A percentile compares a stretch with the other conserved stretches of the same genome.
These are phyloP conservation scores for Lateolabrax maculatus DNA, from an alignment of 2,797 vertebrate genomes.

Conservation along the genomic window DNA sequence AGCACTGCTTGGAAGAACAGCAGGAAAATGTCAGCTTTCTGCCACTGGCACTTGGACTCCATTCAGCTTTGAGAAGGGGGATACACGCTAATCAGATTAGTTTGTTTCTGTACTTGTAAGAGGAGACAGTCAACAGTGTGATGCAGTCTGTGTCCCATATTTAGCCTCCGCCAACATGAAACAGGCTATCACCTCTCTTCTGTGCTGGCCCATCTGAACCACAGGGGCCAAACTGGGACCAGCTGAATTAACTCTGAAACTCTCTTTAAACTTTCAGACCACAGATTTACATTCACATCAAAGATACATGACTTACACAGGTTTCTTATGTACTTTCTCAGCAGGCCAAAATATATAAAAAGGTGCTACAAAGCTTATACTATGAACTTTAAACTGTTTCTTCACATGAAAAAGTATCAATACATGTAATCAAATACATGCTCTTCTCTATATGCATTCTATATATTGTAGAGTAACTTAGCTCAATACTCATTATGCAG, in stretches of 20 bases:
- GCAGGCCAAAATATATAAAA: too few species aligned
- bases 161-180: slow-evolving; percentile 53
- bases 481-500: neutral
- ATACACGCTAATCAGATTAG: slow-evolving; percentile 74
- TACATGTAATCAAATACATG: too few species aligned
- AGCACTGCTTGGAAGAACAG: slow-evolving; percentile 32
- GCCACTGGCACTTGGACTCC: slow-evolving; percentile 52
- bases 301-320: neutral
- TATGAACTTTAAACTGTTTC: too few species aligned
- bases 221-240: neutral
- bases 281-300: neutral
- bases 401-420: too few species aligned
- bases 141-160: slow-evolving; percentile 49
- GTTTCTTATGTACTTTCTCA: neutral
- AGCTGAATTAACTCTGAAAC: neutral
- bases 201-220: slow-evolving; percentile 15
- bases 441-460: neutral
- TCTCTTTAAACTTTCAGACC: too few species aligned
- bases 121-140: slow-evolving; percentile 53
- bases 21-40: slow-evolving; percentile 43
- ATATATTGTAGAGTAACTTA: too few species aligned
- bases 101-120: slow-evolving; percentile 70
- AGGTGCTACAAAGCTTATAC: neutral
- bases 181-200: slow-evolving; percentile 25
- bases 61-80: slow-evolving; percentile 63